phyloP scores from a whole-genome alignment of 2,113 vertebrate genomes.

The Silurus asotus region DNA sequence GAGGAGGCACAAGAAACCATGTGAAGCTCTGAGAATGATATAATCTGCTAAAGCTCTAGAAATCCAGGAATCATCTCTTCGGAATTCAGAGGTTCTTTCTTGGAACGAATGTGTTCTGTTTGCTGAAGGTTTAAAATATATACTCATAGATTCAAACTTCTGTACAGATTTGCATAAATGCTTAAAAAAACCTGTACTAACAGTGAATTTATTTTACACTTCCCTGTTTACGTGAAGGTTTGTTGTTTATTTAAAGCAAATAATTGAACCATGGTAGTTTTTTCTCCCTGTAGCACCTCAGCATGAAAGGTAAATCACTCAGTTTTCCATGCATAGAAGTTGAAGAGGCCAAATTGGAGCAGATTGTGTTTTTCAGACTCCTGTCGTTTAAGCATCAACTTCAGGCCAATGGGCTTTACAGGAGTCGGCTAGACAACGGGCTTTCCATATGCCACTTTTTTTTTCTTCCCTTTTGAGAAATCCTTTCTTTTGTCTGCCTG shows the following conservation, averaged over 20 bases:
- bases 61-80: neutral
- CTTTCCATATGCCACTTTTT: conserved; percentile 65
- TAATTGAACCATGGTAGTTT: neutral
- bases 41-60: neutral
- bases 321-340: conserved; percentile 47
- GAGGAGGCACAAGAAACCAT: neutral
- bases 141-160: neutral
- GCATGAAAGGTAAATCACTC: conserved; percentile 58
- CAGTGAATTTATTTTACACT: neutral
- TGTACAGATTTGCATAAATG: neutral
- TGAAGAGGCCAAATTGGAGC: conserved; percentile 44
- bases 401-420: conserved; percentile 61
- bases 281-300: conserved; percentile 46
- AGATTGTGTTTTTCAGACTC: conserved; percentile 45
- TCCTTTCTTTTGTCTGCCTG: conserved; percentile 53
- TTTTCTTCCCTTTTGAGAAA: conserved; percentile 42
- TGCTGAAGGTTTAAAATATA: neutral
- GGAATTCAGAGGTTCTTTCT: neutral
- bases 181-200: neutral
- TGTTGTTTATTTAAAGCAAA: conserved; percentile 19
- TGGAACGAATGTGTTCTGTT: neutral
- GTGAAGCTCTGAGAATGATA: no score
- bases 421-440: conserved; percentile 52
- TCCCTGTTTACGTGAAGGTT: no score
- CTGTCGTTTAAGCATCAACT: conserved; percentile 55